Percentiles rank a stretch among this genome's conserved stretches.
Conservation (phyloP, 2,888 invertebrate genomes). For the Macaria notata region DNA sequence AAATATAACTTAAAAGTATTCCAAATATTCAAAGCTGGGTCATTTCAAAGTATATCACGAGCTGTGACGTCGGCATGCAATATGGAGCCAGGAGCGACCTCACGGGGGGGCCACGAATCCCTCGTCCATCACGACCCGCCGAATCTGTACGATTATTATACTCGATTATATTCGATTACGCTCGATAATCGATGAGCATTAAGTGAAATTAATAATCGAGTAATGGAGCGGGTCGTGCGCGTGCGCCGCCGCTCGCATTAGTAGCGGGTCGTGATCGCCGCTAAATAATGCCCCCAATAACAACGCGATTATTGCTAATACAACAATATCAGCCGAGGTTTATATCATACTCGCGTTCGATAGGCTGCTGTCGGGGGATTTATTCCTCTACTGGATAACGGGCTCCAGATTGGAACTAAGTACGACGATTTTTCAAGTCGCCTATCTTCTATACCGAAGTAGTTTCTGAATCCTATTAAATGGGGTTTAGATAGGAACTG, state of each 20-base stretch:
- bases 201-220: constrained; percentile 80
- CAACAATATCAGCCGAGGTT: constrained; percentile 13
- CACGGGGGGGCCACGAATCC: constrained; percentile 66
- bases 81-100: constrained; percentile 55
- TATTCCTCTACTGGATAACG: background rate
- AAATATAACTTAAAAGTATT: too few species aligned
- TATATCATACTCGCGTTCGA: background rate
- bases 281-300: constrained; percentile 55
- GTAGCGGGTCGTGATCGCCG: constrained; percentile 52
- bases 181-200: constrained; percentile 77
- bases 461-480: too few species aligned
- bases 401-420: too few species aligned
- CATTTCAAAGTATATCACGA: background rate
- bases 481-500: too few species aligned
- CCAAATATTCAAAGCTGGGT: too few species aligned
- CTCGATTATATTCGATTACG: constrained; percentile 69
- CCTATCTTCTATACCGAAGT: too few species aligned
- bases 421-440: too few species aligned
- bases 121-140: constrained; percentile 71
- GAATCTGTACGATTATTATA: constrained; percentile 75
- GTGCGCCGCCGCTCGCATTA: constrained; percentile 63
- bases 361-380: background rate
- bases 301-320: constrained; percentile 47
- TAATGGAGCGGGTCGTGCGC: constrained; percentile 72
- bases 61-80: constrained; percentile 52